These are phyloP conservation scores for Rallus crepitans DNA, from an alignment of 2,797 vertebrate species.

Conservation along the genomic window DNA sequence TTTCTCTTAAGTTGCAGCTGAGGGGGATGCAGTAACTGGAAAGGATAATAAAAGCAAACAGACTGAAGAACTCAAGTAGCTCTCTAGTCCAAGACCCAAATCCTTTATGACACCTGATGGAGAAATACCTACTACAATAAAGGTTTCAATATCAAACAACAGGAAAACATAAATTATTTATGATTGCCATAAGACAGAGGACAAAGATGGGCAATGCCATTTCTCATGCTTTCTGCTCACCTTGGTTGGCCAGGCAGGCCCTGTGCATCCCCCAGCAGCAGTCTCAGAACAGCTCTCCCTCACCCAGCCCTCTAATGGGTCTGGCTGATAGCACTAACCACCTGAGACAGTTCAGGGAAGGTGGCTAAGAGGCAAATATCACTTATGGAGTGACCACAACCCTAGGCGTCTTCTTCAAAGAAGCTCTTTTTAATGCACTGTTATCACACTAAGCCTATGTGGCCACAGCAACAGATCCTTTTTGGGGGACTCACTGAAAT, in stretches of 20 bases:
- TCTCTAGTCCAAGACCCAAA: background rate
- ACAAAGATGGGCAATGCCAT: background rate
- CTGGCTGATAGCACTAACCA: background rate
- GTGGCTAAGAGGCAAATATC: background rate
- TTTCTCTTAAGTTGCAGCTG: background rate
- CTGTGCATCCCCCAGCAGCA: background rate
- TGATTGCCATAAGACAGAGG: background rate
- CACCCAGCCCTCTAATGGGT: background rate
- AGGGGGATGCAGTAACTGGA: background rate
- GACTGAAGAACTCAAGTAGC: background rate
- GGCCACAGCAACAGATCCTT: background rate
- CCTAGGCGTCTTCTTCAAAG: background rate
- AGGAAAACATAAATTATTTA: background rate
- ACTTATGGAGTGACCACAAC: background rate
- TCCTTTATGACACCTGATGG: background rate
- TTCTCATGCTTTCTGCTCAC: background rate
- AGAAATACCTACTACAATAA: background rate
- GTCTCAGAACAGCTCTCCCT: background rate
- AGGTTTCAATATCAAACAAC: background rate
- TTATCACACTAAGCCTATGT: background rate
- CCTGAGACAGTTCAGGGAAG: background rate
- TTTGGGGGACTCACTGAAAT: background rate
- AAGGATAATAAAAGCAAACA: background rate
- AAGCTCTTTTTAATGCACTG: rapidly evolving
- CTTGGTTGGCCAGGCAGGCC: background rate